Percentiles rank a stretch among this genome's conserved stretches.
These are phyloP conservation scores for Patella pellucida DNA, from an alignment of 2,888 invertebrate species.

Conservation along the genomic window DNA sequence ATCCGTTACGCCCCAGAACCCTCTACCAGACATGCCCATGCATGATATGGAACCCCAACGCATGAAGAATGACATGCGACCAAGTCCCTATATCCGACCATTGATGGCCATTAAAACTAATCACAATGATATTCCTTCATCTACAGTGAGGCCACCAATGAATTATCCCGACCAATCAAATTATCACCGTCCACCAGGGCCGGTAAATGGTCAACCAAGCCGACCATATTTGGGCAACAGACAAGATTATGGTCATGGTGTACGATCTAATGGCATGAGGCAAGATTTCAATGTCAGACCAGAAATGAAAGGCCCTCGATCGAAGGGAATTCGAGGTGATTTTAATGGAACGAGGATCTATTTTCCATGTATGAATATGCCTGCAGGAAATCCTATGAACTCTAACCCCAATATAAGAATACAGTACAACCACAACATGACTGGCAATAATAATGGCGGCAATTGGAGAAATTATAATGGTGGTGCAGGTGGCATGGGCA, in stretches of 20 bases:
- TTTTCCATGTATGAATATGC: background rate
- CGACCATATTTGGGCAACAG: background rate
- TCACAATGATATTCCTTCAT: background rate
- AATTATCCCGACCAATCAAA: background rate
- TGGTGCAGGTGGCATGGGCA: background rate
- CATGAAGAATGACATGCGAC: too few species aligned
- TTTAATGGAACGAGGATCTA: background rate
- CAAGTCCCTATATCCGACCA: background rate
- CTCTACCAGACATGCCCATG: background rate
- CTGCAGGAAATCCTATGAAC: too few species aligned
- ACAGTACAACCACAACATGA: too few species aligned
- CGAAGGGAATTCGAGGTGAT: background rate
- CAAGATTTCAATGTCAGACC: background rate
- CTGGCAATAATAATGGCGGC: background rate
- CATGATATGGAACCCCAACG: too few species aligned
- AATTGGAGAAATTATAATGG: slow-evolving; percentile 7
- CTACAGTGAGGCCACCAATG: background rate
- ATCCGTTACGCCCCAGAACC: background rate
- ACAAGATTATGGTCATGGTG: background rate
- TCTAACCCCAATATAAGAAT: too few species aligned
- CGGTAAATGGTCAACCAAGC: background rate
- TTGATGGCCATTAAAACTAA: background rate
- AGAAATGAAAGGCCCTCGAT: background rate
- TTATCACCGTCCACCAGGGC: background rate
- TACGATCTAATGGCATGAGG: background rate